Evolutionary conservation across 1,140 invertebrate genomes (phyloP).

Genomic region (Listronotus oregonensis): DNA sequence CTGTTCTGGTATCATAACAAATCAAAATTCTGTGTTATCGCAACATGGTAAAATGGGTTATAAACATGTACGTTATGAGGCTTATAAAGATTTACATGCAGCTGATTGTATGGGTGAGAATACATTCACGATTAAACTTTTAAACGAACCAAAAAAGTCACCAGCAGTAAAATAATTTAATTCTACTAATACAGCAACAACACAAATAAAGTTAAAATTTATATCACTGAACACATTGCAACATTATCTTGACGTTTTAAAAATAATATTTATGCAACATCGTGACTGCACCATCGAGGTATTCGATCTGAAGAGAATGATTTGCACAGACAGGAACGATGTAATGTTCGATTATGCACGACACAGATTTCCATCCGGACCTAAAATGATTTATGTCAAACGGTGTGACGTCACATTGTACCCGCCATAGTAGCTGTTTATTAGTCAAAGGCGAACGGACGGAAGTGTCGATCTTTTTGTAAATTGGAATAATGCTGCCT

Average conservation of each 20-base stretch:
- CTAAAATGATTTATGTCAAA: constrained; percentile 24
- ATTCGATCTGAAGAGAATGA: constrained; percentile 17
- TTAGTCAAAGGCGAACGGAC: background rate
- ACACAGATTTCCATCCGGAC: constrained; percentile 25
- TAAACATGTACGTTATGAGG: no score
- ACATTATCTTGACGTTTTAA: constrained; percentile 21
- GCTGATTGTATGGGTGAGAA: no score
- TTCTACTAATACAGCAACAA: constrained; percentile 13
- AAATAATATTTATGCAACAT: constrained; percentile 28
- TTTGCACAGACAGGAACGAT: constrained; percentile 26
- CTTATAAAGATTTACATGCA: no score
- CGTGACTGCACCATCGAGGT: constrained; percentile 30
- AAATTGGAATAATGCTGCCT: background rate
- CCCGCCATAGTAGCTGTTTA: constrained; percentile 4
- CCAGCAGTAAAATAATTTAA: constrained; percentile 14
- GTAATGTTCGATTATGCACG: constrained; percentile 30
- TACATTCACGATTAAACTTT: constrained; percentile 17
- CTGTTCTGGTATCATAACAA: no score
- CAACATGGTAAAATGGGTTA: no score
- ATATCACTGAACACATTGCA: constrained; percentile 25
- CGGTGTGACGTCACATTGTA: constrained; percentile 1
- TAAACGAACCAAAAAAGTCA: constrained; percentile 11
- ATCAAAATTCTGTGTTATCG: no score
- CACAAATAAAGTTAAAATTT: constrained; percentile 30
- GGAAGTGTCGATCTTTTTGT: background rate